Conservation (phyloP, 2,888 invertebrate genomes). For the Galerucella nymphaeae region DNA sequence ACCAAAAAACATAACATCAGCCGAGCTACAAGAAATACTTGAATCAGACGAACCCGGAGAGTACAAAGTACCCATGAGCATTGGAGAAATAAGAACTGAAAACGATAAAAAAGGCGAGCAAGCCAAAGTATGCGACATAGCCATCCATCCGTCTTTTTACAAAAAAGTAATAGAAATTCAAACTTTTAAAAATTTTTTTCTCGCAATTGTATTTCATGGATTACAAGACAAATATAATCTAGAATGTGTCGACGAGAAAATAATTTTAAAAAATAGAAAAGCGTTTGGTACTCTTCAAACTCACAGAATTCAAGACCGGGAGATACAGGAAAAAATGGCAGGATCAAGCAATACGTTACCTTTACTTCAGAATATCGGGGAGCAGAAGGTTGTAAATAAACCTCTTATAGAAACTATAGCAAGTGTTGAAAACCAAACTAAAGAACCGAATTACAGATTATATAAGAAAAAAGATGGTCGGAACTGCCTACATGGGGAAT, state of each 20-base stretch:
- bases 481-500: conserved; percentile 71
- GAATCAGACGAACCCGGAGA: conserved; percentile 75
- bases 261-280: conserved; percentile 79
- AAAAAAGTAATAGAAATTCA: conserved; percentile 77
- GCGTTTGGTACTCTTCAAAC: conserved; percentile 78
- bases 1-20: conserved; percentile 76
- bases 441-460: conserved; percentile 70
- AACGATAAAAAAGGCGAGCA: conserved; percentile 79
- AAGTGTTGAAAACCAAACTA: conserved; percentile 55
- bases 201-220: conserved; percentile 83
- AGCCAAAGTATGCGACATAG: conserved; percentile 84
- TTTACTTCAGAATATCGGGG: conserved; percentile 51
- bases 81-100: conserved; percentile 83
- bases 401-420: conserved; percentile 59
- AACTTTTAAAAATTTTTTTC: conserved; percentile 82
- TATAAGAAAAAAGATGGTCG: conserved; percentile 70
- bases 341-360: conserved; percentile 32
- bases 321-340: conserved; percentile 67
- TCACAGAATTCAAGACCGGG: conserved; percentile 80
- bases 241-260: conserved; percentile 74
- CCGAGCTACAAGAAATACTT: conserved; percentile 76
- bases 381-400: conserved; percentile 42
- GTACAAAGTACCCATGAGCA: conserved; percentile 90
- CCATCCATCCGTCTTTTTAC: conserved; percentile 82
- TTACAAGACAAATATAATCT: conserved; percentile 82